Conservation (phyloP, 2,888 invertebrate genomes). For the Lymantria monacha region DNA sequence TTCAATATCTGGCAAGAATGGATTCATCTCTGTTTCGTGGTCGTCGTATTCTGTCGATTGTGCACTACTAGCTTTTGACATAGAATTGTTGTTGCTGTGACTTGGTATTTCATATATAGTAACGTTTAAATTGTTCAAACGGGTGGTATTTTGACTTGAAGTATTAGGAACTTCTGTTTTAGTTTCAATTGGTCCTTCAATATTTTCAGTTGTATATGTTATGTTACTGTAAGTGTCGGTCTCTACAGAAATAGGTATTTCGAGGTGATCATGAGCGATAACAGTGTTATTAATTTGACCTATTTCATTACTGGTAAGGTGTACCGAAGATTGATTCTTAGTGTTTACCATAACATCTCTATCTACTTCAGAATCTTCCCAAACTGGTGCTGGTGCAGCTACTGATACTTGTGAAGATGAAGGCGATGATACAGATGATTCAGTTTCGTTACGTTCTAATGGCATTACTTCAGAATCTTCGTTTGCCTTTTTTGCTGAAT, state of each 20-base stretch:
- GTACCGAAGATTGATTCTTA: conserved; percentile 16
- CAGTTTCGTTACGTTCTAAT: conserved; percentile 10
- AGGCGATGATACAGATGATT: conserved; percentile 2
- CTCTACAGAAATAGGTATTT: conserved; percentile 17
- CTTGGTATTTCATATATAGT: conserved; percentile 72
- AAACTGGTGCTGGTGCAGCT: conserved; percentile 63
- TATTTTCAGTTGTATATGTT: conserved; percentile 11
- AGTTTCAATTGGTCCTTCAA: conserved; percentile 8
- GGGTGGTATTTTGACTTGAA: conserved; percentile 44
- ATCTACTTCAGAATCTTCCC: conserved; percentile 57
- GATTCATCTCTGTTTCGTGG: conserved; percentile 84
- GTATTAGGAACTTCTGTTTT: conserved; percentile 15
- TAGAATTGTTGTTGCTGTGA: conserved; percentile 47
- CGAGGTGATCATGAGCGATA: conserved; percentile 2
- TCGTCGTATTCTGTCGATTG: conserved; percentile 64
- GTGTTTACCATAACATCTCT: conserved; percentile 34
- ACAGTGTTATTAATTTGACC: conserved; percentile 9
- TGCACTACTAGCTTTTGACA: conserved; percentile 44
- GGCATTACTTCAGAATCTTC: conserved; percentile 11
- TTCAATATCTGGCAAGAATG: conserved; percentile 85
- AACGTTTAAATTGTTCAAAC: conserved; percentile 62
- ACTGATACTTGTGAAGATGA: conserved; percentile 5
- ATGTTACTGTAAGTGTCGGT: conserved; percentile 15
- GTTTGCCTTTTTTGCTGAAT: conserved; percentile 40
- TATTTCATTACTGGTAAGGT: conserved; percentile 13